These are phyloP conservation scores for Caenorhabditis plicata DNA, from an alignment of 2,888 invertebrate genomes.

Conservation along the genomic window DNA sequence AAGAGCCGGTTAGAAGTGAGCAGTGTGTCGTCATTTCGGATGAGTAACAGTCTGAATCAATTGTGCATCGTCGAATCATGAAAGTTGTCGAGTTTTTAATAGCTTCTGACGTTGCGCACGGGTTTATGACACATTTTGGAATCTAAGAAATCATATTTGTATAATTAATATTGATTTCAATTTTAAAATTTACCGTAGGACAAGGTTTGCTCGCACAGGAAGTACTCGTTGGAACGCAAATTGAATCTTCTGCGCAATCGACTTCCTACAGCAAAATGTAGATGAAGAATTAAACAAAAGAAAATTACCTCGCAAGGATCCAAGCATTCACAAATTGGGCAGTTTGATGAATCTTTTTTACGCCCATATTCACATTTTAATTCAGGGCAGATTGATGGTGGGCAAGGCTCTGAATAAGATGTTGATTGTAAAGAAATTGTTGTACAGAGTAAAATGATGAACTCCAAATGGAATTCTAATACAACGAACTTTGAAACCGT, in stretches of 20 bases:
- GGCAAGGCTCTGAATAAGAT: conserved; percentile 11
- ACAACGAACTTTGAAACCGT: no score
- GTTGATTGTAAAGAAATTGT: no score
- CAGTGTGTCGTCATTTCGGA: conserved; percentile 46
- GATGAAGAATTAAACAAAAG: no score
- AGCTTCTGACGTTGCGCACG: conserved; percentile 47
- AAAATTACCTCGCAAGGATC: conserved; percentile 59
- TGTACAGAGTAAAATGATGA: no score
- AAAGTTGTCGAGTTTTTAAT: conserved; percentile 33
- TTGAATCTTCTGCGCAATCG: conserved; percentile 43
- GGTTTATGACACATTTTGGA: conserved; percentile 57
- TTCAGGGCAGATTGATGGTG: conserved; percentile 10
- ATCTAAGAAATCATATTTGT: conserved; percentile 35
- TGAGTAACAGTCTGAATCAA: conserved; percentile 38
- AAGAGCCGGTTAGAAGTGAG: conserved; percentile 34
- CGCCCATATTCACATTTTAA: conserved; percentile 50
- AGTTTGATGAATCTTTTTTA: conserved; percentile 54
- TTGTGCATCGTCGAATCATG: conserved; percentile 28
- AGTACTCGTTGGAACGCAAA: conserved; percentile 52
- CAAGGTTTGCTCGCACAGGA: conserved; percentile 44
- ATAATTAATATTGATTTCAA: no score
- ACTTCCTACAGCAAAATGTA: no score
- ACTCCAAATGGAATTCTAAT: no score
- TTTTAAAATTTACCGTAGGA: conserved; percentile 15
- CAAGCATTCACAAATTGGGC: conserved; percentile 54